A percentile compares a stretch with the other conserved stretches of the same genome.
Conservation (phyloP, 2,888 invertebrate genomes). For the Erynnis tages region DNA sequence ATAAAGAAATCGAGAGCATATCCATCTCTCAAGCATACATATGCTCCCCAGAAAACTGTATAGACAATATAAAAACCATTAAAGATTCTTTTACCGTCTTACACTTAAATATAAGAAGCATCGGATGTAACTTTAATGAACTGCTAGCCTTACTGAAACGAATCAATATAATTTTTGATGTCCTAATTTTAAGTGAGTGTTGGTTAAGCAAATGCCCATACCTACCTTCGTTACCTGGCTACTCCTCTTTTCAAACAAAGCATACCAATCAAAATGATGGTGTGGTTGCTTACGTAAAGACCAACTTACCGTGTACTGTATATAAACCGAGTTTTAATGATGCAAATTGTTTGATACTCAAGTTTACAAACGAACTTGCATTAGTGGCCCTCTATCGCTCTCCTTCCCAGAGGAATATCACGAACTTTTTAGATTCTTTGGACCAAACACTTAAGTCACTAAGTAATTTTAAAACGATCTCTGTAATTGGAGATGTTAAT, state of each 20-base stretch:
- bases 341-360: not conserved
- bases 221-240: not conserved
- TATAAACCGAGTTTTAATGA: not conserved
- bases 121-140: conserved; percentile 7
- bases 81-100: no score
- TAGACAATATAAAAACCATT: not conserved
- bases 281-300: no score
- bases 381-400: conserved; percentile 9
- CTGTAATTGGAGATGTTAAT: conserved; percentile 7
- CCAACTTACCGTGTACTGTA: conserved; percentile 1
- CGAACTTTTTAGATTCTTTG: not conserved
- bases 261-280: conserved; percentile 7
- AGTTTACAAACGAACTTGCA: not conserved
- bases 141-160: not conserved
- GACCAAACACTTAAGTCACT: not conserved
- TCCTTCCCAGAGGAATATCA: not conserved
- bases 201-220: conserved; percentile 10
- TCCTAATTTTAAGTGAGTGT: conserved; percentile 7
- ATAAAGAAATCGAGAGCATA: conserved; percentile 4
- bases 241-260: not conserved
- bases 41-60: not conserved
- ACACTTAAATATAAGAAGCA: no score
- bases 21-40: not conserved
- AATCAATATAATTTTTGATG: not conserved
- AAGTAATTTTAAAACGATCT: not conserved